A percentile compares a stretch with the other conserved stretches of the same genome.
phyloP scores from a whole-genome alignment of 2,888 invertebrate species.

The Neoascia interrupta region DNA sequence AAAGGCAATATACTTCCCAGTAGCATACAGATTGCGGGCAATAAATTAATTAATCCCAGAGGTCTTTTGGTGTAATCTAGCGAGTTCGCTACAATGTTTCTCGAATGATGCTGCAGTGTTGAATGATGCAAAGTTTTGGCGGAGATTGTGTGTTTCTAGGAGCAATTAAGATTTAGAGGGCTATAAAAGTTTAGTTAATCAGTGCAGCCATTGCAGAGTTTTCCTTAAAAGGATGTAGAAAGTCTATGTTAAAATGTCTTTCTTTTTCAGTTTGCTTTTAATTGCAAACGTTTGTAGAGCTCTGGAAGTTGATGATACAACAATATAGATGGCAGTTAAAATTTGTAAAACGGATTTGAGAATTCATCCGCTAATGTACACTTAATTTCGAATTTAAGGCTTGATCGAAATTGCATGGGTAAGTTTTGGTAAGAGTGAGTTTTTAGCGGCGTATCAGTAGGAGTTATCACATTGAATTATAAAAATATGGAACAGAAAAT shows the following conservation, averaged over 20 bases:
- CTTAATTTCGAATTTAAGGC: no score
- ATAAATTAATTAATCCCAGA: constrained; percentile 64
- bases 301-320: constrained; percentile 12
- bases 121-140: constrained; percentile 40
- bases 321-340: no score
- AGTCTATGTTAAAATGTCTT: not conserved
- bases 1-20: constrained; percentile 51
- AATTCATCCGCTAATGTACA: no score
- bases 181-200: constrained; percentile 59
- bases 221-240: constrained; percentile 20
- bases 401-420: no score
- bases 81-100: constrained; percentile 54
- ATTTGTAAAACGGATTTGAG: no score
- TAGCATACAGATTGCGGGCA: constrained; percentile 57
- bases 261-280: constrained; percentile 7
- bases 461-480: no score
- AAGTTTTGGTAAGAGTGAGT: no score
- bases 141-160: constrained; percentile 22
- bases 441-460: no score
- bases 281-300: constrained; percentile 12
- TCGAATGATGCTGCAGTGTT: constrained; percentile 3
- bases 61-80: constrained; percentile 45
- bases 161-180: constrained; percentile 54
- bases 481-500: no score
- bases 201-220: constrained; percentile 39